Evolutionary conservation across 2,113 vertebrate species (phyloP).

Genomic region (Cettia cetti): DNA sequence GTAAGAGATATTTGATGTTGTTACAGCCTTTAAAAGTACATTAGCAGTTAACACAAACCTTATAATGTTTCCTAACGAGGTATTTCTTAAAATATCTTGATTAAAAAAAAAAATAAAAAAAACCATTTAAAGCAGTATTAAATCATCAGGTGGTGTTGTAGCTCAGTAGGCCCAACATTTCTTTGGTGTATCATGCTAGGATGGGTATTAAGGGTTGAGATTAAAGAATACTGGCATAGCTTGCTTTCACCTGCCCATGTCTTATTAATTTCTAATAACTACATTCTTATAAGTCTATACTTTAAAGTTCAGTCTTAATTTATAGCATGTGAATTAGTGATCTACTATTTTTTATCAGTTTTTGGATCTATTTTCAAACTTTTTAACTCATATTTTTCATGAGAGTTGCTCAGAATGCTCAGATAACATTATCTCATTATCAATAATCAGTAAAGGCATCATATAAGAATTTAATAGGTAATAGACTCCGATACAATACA

Average conservation of each 20-base stretch:
- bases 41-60: background rate
- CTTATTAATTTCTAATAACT: background rate
- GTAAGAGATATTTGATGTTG: background rate
- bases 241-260: background rate
- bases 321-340: background rate
- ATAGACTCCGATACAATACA: background rate
- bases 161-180: background rate
- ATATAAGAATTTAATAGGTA: background rate
- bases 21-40: background rate
- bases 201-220: background rate
- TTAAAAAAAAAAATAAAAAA: background rate
- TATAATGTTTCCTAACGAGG: background rate
- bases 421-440: background rate
- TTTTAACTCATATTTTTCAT: background rate
- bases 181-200: background rate
- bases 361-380: background rate
- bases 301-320: background rate
- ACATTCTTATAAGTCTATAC: background rate
- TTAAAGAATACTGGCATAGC: background rate
- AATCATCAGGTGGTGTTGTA: background rate
- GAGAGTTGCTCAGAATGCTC: background rate
- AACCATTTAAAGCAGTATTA: background rate
- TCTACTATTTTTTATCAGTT: background rate
- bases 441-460: background rate
- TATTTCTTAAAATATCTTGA: background rate